These are phyloP conservation scores for Chrysolina americana DNA, from an alignment of 2,888 invertebrate genomes.

Conservation along the genomic window DNA sequence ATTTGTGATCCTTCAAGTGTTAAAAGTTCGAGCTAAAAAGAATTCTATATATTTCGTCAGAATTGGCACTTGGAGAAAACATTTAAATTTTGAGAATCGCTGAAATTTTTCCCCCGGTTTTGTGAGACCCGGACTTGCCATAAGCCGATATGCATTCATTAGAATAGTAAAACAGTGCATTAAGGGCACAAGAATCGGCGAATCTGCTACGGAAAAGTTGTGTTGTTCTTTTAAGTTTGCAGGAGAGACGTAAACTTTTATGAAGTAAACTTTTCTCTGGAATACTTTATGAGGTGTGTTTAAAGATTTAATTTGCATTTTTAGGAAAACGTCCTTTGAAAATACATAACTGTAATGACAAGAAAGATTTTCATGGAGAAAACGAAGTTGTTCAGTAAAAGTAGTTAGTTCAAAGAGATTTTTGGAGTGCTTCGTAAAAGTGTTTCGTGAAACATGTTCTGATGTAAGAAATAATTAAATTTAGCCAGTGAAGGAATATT, in stretches of 20 bases:
- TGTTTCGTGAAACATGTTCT: conserved; percentile 1
- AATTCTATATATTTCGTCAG: conserved; percentile 22
- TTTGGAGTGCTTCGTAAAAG: conserved; percentile 11
- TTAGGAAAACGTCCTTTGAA: conserved; percentile 49
- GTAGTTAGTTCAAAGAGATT: conserved; percentile 26
- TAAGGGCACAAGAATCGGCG: conserved; percentile 62
- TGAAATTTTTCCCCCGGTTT: conserved; percentile 39
- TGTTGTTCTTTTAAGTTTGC: conserved; percentile 66
- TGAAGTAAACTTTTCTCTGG: conserved; percentile 59
- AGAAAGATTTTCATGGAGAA: conserved; percentile 38
- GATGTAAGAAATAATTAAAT: background rate
- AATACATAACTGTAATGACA: conserved; percentile 46
- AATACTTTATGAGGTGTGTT: conserved; percentile 62
- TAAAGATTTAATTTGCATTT: conserved; percentile 62
- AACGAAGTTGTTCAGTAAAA: conserved; percentile 37
- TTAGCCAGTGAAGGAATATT: background rate
- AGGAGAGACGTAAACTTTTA: conserved; percentile 63
- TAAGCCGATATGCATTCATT: conserved; percentile 68
- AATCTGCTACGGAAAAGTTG: conserved; percentile 62
- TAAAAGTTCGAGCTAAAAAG: background rate
- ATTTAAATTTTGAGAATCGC: conserved; percentile 40
- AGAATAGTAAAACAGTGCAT: conserved; percentile 66
- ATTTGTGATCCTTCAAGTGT: background rate
- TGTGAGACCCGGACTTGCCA: conserved; percentile 47
- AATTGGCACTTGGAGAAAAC: conserved; percentile 26